Base-by-base conservation (phyloP, 2,797 vertebrate genomes). In the Anabas testudineus region DNA sequence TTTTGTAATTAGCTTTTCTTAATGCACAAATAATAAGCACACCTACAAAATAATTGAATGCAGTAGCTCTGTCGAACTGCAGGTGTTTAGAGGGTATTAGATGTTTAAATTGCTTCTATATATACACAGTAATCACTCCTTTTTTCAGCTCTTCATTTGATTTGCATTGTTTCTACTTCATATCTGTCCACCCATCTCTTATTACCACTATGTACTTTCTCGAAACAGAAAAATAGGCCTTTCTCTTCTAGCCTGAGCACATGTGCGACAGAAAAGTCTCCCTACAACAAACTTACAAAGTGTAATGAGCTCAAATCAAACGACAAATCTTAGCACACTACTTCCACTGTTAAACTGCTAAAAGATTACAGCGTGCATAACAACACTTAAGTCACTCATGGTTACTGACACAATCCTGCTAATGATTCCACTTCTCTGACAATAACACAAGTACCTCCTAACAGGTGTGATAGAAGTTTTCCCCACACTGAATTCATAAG, bases 201-300 rank as follows among this genome's bases (percentile, higher is more conserved):
- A 41, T 67, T 74, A 62, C 67, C 3, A 14, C 37, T 15, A 32
- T 57, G 72, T 78, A 58, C 58, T 22, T 57, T 64, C 61, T 32
- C 53, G 32, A 21, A 67, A 76, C 34, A 58, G n/a, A n/a, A 48
- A 57, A 83, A 69, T 36, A 71, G 65, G 7, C 36, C 67, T 67
- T 66, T 76, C 45, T 82, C 66, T 61, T 67, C 53, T 43, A 18
- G 41, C 63, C 26, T 58, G 41, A 49, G 56, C 14, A 34, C 9
- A 61, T 54, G 62, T 9, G 10, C 76, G 73, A 84, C 62, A 66
- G 56, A 71, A 12, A 70, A 70, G 65, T 70, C 81, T 45, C 43
- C 52, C 26, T 47, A 52, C 51, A 76, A 80, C 70, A 81, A 59
- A 82, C 74, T 82, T 67, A 76, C 42, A 74, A 71, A 81, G 30